A percentile compares a stretch with the other conserved stretches of the same genome.
phyloP scores from a whole-genome alignment of 2,888 invertebrate species.

The Tetheella fluctuosa region DNA sequence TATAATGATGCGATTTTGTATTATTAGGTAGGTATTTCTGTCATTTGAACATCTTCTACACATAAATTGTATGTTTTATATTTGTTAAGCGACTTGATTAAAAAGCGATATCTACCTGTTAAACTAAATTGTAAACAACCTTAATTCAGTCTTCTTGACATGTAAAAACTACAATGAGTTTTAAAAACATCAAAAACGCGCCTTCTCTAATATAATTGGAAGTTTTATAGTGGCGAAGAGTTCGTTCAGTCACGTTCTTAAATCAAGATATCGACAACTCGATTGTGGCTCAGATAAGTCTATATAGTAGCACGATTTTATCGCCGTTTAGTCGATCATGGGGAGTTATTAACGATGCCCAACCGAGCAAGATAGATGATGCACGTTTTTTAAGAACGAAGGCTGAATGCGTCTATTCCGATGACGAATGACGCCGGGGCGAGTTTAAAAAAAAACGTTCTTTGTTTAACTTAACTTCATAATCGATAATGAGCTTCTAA shows the following conservation, averaged over 20 bases:
- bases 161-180: constrained; percentile 13
- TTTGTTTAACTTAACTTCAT: constrained; percentile 51
- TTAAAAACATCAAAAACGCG: not conserved
- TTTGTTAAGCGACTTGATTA: no score
- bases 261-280: constrained; percentile 56
- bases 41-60: not conserved
- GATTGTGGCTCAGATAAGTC: constrained; percentile 59
- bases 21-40: not conserved
- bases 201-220: constrained; percentile 19
- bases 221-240: constrained; percentile 20
- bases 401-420: constrained; percentile 37
- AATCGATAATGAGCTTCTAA: constrained; percentile 55
- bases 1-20: constrained; percentile 7
- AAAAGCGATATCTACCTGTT: not conserved
- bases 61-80: not conserved
- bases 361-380: constrained; percentile 57
- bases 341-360: constrained; percentile 56
- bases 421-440: constrained; percentile 44
- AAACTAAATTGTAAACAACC: constrained; percentile 3
- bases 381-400: constrained; percentile 42
- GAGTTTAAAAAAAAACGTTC: constrained; percentile 39
- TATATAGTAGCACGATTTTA: constrained; percentile 61
- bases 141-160: not conserved
- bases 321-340: constrained; percentile 56
- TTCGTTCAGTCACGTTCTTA: constrained; percentile 28